Base-by-base conservation (phyloP, 2,888 invertebrate genomes). In the Mesorhabditis spiculigera region DNA sequence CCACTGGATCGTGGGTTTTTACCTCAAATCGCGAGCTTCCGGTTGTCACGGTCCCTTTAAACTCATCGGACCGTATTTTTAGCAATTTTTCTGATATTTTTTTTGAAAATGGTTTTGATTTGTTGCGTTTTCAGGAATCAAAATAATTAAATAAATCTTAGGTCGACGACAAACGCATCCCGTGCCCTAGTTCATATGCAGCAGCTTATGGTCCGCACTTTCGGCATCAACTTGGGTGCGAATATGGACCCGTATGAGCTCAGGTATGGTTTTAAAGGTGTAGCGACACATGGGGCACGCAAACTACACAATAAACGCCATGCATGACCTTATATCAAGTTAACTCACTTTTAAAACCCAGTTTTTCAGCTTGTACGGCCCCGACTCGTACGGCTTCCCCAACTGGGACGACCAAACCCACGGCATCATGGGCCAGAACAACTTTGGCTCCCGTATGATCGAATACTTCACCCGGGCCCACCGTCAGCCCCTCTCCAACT, bases 1-100 rank as follows among this genome's bases (percentile, higher is more conserved):
- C 58, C 58, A 50, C 58, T 50, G 58, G 58, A 50, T 50, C 58
- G 58, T 50, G 58, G 58, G 58, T 50, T 50, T 50, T 50, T 13
- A 50, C 8, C 10, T n/a, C 1, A 50, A 1, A 1, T 28, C 28
- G 28, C 28, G 28, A 28, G 28, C 28, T 28, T 28, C 28, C 28
- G 28, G 28, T 28, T 28, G 28, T 28, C 28, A 28, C 28, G 3
- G 28, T 28, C 28, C 1, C 28, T 28, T 28, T 28, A 28, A 28
- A 1, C 28, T 28, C 1, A 28, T 28, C 28, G 28, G 28, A 28
- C 28, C 28, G 28, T 28, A 28, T 28, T 28, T 28, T 28, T 28
- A 28, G 28, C 28, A 28, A 28, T 28, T 1, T 28, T 28, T 28
- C 3, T 28, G 28, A 28, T 28, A 28, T 28, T 28, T 28, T 28